phyloP scores from a whole-genome alignment of 1,140 invertebrate genomes.

The Zeugodacus cucurbitae region DNA sequence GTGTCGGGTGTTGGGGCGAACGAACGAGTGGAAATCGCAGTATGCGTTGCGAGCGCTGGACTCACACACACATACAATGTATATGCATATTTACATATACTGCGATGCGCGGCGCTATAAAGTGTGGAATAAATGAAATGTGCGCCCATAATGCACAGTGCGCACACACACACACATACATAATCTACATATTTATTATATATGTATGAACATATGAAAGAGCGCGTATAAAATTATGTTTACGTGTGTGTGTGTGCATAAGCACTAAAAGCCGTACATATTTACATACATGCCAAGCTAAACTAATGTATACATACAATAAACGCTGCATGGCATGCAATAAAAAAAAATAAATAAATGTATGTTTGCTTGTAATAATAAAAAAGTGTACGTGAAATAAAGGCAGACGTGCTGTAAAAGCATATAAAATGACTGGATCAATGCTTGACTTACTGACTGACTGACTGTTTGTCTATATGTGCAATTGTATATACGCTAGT shows the following conservation, averaged over 20 bases:
- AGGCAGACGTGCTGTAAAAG: neutral
- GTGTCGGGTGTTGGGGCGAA: neutral
- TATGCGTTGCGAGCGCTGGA: conserved; percentile 1
- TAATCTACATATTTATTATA: neutral
- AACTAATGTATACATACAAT: neutral
- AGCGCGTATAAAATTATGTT: neutral
- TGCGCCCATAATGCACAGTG: neutral
- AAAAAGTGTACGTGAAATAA: neutral
- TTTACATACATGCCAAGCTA: neutral
- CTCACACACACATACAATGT: neutral
- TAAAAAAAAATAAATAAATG: neutral
- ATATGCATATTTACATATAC: neutral
- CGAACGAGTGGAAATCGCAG: neutral
- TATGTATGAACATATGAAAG: neutral
- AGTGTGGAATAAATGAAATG: neutral
- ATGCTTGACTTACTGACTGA: neutral
- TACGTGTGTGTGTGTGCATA: neutral
- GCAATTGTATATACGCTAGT: neutral
- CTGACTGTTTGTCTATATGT: neutral
- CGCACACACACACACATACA: neutral
- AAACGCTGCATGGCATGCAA: neutral
- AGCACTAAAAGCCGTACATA: neutral
- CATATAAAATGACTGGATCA: neutral
- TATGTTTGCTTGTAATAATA: neutral
- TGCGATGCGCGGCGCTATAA: neutral